Percentiles rank a stretch among this genome's conserved stretches.
Conservation (phyloP, 2,113 vertebrate species). For the Rutilus rutilus region DNA sequence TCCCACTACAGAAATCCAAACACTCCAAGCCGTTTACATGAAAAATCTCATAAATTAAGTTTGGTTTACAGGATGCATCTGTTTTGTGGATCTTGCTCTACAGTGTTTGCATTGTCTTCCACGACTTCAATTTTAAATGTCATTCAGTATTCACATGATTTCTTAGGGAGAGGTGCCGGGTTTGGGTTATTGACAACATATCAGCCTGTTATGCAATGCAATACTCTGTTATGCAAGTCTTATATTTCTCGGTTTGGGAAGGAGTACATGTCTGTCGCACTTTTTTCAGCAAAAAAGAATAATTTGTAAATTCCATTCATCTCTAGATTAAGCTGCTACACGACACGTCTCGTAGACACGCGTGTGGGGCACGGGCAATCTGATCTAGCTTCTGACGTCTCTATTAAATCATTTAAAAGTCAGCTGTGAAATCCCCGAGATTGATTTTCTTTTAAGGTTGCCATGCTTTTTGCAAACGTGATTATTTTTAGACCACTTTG, state of each 20-base stretch:
- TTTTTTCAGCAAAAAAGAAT: conserved; percentile 26
- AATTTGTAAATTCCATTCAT: conserved; percentile 27
- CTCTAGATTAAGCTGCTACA: conserved; percentile 36
- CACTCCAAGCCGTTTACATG: background rate
- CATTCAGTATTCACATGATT: conserved; percentile 7
- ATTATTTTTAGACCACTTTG: conserved; percentile 59
- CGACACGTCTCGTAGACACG: background rate
- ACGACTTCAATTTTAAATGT: conserved; percentile 16
- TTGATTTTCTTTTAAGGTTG: conserved; percentile 56
- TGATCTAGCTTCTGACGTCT: conserved; percentile 47
- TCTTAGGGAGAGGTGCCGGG: background rate
- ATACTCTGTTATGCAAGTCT: conserved; percentile 37
- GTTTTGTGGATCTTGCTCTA: background rate
- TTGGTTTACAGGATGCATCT: background rate
- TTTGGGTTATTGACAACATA: conserved; percentile 17
- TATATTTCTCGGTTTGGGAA: background rate
- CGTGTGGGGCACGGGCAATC: conserved; percentile 32
- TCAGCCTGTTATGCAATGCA: conserved; percentile 25
- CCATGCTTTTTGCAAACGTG: conserved; percentile 54
- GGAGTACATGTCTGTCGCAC: background rate
- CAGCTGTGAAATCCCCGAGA: conserved; percentile 53
- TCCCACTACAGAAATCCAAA: conserved; percentile 11
- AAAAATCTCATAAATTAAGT: background rate
- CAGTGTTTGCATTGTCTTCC: background rate
- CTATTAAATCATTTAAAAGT: conserved; percentile 57